phyloP scores from a whole-genome alignment of 2,888 invertebrate species.

The Pristionchus entomophagus region DNA sequence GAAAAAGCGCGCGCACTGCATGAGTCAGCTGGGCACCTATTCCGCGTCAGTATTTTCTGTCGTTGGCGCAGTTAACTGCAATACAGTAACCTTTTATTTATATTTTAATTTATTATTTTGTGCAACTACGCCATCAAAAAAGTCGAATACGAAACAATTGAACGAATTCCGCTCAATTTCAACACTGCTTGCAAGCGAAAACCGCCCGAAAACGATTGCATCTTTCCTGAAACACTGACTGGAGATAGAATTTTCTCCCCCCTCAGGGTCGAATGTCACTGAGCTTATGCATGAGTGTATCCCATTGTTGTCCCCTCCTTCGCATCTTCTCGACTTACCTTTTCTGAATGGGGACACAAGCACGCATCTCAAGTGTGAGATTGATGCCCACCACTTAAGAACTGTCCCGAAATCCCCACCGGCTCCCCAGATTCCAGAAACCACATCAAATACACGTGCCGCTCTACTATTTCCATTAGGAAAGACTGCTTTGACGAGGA shows the following conservation, averaged over 20 bases:
- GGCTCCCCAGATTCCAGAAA: background rate
- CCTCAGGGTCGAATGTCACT: too few relatives aligned
- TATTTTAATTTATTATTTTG: too few relatives aligned
- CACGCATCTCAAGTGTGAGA: background rate
- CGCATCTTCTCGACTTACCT: background rate
- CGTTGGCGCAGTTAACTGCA: background rate
- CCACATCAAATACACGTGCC: background rate
- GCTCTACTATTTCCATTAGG: constrained; percentile 5
- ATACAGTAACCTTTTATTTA: background rate
- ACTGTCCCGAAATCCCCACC: background rate
- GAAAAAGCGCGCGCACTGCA: background rate
- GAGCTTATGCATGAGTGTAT: background rate
- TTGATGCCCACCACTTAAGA: background rate
- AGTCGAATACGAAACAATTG: too few relatives aligned
- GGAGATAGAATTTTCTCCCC: background rate
- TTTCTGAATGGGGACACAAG: background rate
- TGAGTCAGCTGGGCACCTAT: background rate
- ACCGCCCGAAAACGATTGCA: background rate
- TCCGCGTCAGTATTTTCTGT: background rate
- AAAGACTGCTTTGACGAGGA: background rate
- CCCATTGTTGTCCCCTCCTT: constrained; percentile 19
- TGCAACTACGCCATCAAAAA: too few relatives aligned
- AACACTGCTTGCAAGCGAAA: too few relatives aligned
- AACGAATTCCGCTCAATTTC: too few relatives aligned
- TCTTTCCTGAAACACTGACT: background rate